Evolutionary conservation across 2,113 vertebrate species (phyloP).

Genomic region (Morone saxatilis): DNA sequence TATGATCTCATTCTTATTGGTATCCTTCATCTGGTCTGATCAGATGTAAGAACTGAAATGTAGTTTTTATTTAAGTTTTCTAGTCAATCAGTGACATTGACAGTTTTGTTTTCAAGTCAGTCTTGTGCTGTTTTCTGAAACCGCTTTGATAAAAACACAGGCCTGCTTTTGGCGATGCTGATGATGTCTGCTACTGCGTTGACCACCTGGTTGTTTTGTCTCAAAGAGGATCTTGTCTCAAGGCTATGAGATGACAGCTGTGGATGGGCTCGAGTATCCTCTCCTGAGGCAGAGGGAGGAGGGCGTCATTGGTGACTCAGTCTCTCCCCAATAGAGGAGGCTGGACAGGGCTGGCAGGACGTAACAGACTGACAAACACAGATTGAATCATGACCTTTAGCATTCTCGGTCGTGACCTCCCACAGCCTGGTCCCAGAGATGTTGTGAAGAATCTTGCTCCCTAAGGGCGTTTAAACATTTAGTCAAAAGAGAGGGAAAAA

Average conservation of each 20-base stretch:
- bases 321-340: constrained; percentile 7
- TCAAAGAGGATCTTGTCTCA: constrained; percentile 2
- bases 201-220: constrained; percentile 1
- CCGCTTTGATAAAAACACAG: background rate
- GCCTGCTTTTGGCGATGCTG: background rate
- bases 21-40: too few relatives aligned
- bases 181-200: background rate
- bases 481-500: background rate
- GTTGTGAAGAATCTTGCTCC: background rate
- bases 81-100: too few relatives aligned
- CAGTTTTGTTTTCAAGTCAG: too few relatives aligned
- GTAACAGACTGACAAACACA: constrained; percentile 58
- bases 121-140: background rate
- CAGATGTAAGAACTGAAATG: too few relatives aligned
- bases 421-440: constrained; percentile 18
- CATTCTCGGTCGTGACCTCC: constrained; percentile 22
- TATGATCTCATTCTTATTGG: too few relatives aligned
- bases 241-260: constrained; percentile 34
- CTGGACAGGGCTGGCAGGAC: constrained; percentile 15
- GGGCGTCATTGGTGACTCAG: constrained; percentile 21
- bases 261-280: background rate
- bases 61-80: too few relatives aligned
- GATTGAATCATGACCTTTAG: constrained; percentile 68
- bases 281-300: constrained; percentile 17
- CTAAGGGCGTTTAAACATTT: constrained; percentile 22